Evolutionary conservation across 1,140 invertebrate genomes (phyloP).

Genomic region (Wiebesia pumilae): DNA sequence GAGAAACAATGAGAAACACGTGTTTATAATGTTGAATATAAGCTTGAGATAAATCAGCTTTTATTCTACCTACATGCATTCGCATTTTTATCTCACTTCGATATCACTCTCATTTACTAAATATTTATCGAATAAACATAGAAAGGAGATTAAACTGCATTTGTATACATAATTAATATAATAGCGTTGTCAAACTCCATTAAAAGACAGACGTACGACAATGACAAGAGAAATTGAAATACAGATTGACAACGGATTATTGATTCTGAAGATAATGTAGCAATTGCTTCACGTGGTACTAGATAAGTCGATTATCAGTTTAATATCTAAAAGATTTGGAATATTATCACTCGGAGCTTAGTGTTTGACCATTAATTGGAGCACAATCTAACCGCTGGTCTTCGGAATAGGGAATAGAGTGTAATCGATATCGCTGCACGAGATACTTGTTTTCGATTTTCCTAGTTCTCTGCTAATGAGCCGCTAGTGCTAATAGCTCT

Average conservation of each 20-base stretch:
- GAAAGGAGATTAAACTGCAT: background rate
- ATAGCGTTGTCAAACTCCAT: background rate
- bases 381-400: too few species aligned
- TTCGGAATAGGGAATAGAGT: background rate
- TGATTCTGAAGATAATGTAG: background rate
- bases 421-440: background rate
- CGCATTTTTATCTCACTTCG: background rate
- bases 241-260: background rate
- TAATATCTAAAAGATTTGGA: background rate
- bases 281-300: background rate
- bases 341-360: background rate
- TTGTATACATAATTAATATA: background rate
- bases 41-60: too few species aligned
- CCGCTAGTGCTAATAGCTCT: constrained; percentile 28
- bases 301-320: background rate
- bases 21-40: too few species aligned
- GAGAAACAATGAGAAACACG: too few species aligned
- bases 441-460: background rate
- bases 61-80: too few species aligned
- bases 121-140: background rate
- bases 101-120: background rate
- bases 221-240: too few species aligned
- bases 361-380: background rate
- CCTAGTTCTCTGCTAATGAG: constrained; percentile 16
- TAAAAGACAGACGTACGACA: too few species aligned